phyloP scores from a whole-genome alignment of 1,140 invertebrate genomes.

The Leptinotarsa defecta region DNA sequence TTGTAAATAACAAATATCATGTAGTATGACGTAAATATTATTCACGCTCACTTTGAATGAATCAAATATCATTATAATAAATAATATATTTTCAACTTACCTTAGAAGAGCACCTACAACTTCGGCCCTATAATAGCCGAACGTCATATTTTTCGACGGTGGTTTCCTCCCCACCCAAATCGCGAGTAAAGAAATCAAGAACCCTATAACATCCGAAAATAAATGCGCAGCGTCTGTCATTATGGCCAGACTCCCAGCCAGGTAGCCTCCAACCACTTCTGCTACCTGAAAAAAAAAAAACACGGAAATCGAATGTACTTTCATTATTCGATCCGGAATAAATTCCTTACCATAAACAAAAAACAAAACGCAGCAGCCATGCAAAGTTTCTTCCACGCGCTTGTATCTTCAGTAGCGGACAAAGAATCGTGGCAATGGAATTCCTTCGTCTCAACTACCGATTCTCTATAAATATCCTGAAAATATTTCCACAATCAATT shows the following conservation, averaged over 20 bases:
- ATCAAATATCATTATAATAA: not conserved
- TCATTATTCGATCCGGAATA: not conserved
- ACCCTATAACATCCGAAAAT: constrained; percentile 81
- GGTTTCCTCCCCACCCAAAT: constrained; percentile 70
- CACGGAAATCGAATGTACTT: too few species aligned
- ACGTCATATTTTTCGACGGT: constrained; percentile 73
- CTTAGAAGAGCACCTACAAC: constrained; percentile 67
- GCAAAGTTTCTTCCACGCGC: constrained; percentile 58
- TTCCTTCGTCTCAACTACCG: constrained; percentile 29
- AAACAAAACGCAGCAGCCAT: constrained; percentile 65
- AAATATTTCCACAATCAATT: not conserved
- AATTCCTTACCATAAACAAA: constrained; percentile 66
- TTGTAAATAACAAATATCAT: too few species aligned
- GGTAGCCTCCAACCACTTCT: constrained; percentile 74
- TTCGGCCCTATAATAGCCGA: constrained; percentile 77
- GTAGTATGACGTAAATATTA: too few species aligned
- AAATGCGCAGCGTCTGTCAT: constrained; percentile 86
- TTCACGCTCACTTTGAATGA: too few species aligned
- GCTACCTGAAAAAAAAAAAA: constrained; percentile 53
- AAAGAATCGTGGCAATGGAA: constrained; percentile 50
- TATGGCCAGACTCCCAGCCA: constrained; percentile 80
- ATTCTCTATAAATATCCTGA: constrained; percentile 40
- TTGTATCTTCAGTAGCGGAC: constrained; percentile 37
- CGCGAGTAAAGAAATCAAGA: constrained; percentile 77
- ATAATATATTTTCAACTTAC: constrained; percentile 27